Evolutionary conservation across 2,888 invertebrate species (phyloP).

Genomic region (Sabellastarte sp.): DNA sequence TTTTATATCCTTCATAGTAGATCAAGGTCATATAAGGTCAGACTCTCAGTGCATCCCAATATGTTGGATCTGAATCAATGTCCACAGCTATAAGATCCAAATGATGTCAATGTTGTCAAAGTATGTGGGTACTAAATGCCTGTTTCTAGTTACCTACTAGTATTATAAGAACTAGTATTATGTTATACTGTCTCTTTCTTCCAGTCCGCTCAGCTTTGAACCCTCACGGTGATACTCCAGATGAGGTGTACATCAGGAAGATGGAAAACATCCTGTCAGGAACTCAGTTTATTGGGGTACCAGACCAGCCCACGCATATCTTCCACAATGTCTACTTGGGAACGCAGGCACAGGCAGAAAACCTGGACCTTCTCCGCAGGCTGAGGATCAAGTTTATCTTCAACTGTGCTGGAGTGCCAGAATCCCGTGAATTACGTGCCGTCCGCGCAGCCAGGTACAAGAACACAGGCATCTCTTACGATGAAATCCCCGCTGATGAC

Average conservation of each 20-base stretch:
- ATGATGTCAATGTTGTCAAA: too few relatives aligned
- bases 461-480: slow-evolving; percentile 11
- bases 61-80: too few relatives aligned
- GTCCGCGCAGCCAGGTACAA: background rate
- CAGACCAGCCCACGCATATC: slow-evolving; percentile 18
- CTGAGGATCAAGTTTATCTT: slow-evolving; percentile 17
- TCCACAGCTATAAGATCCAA: too few relatives aligned
- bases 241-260: slow-evolving; percentile 20
- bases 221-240: background rate
- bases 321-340: slow-evolving; percentile 19
- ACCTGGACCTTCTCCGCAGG: slow-evolving; percentile 11
- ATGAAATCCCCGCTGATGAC: slow-evolving; percentile 21
- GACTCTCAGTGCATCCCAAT: too few relatives aligned
- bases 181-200: too few relatives aligned
- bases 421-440: background rate
- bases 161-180: too few relatives aligned
- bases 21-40: too few relatives aligned
- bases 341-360: slow-evolving; percentile 23
- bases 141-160: too few relatives aligned
- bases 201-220: too few relatives aligned
- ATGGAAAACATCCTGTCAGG: slow-evolving; percentile 19
- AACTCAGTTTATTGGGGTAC: slow-evolving; percentile 20
- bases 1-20: too few relatives aligned
- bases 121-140: too few relatives aligned
- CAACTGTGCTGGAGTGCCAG: slow-evolving; percentile 16